phyloP scores from a whole-genome alignment of 2,113 vertebrate genomes.

The Calidris pugnax region DNA sequence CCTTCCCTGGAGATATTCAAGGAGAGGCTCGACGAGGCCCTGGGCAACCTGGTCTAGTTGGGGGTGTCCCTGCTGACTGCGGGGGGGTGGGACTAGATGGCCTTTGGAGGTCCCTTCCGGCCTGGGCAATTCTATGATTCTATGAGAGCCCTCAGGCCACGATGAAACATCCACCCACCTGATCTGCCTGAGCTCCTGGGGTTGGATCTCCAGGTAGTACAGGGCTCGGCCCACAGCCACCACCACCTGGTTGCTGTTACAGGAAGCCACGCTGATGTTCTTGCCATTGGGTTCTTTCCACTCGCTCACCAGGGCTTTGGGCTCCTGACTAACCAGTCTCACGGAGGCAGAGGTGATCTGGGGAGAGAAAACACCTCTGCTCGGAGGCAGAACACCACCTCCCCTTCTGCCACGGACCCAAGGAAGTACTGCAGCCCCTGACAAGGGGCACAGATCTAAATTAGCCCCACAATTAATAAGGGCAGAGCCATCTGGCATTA shows the following conservation, averaged over 20 bases:
- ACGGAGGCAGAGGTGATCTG: conserved; percentile 97
- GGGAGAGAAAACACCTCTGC: not conserved
- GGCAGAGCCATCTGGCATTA: not conserved
- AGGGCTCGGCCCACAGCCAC: conserved; percentile 93
- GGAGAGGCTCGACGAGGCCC: too few relatives aligned
- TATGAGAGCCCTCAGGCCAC: not conserved
- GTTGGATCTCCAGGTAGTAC: conserved; percentile 94
- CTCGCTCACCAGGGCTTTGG: conserved; percentile 91
- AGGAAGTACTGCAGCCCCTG: not conserved
- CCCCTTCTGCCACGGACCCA: fast-evolving
- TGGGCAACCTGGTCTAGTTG: too few relatives aligned
- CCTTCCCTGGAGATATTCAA: too few relatives aligned
- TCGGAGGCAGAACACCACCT: not conserved
- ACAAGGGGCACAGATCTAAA: not conserved
- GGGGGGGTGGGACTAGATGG: too few relatives aligned
- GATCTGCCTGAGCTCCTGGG: conserved; percentile 94
- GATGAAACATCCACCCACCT: conserved; percentile 71
- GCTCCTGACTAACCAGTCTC: conserved; percentile 92
- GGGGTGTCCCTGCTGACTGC: too few relatives aligned
- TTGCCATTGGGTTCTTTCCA: conserved; percentile 97
- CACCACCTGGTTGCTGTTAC: conserved; percentile 95
- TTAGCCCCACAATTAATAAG: fast-evolving
- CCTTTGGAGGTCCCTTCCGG: too few relatives aligned
- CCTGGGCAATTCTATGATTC: too few relatives aligned
- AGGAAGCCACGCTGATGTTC: conserved; percentile 97